Conservation (phyloP, 2,888 invertebrate genomes). For the Nomada flava region DNA sequence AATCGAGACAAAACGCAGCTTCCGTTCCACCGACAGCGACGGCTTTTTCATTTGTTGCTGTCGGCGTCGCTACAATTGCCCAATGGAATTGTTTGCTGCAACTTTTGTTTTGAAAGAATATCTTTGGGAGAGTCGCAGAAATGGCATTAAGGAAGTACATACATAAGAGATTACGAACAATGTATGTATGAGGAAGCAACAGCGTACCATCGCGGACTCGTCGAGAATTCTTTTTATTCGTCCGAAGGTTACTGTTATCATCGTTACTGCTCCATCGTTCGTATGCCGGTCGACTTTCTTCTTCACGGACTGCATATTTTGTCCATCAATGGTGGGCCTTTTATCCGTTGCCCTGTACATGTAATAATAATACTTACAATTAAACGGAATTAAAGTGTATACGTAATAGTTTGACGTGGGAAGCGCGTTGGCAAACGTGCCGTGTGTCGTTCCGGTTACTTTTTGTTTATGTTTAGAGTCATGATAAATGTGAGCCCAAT, state of each 20-base stretch:
- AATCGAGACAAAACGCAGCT: too few relatives aligned
- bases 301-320: slow-evolving; percentile 20
- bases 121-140: too few relatives aligned
- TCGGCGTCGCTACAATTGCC: too few relatives aligned
- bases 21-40: too few relatives aligned
- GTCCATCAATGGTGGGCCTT: neutral
- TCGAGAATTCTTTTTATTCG: slow-evolving; percentile 24
- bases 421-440: neutral
- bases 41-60: too few relatives aligned
- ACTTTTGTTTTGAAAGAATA: too few relatives aligned
- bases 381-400: too few relatives aligned
- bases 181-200: neutral
- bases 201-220: slow-evolving; percentile 16
- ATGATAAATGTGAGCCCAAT: neutral
- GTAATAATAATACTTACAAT: too few relatives aligned
- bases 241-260: slow-evolving; percentile 44
- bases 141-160: neutral
- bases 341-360: neutral
- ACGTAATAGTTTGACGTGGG: too few relatives aligned
- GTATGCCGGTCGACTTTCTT: slow-evolving; percentile 46
- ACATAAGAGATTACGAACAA: neutral
- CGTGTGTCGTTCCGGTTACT: neutral
- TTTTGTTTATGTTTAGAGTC: slow-evolving; percentile 21
- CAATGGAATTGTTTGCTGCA: too few relatives aligned
- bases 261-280: slow-evolving; percentile 22